Conservation (phyloP, 1,140 invertebrate species). For the Bicyclus anynana region DNA sequence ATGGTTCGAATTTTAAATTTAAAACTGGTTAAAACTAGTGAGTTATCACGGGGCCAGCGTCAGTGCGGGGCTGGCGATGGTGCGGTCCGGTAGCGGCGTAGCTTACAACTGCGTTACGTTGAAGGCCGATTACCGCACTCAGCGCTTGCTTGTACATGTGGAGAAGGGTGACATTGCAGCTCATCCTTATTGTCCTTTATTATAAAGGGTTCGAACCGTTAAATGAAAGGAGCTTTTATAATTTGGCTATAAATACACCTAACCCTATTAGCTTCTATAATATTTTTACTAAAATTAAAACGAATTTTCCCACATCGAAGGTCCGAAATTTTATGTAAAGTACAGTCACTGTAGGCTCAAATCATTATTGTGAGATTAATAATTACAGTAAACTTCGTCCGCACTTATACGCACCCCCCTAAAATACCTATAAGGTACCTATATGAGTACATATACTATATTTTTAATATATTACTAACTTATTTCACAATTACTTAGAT, state of each 20-base stretch:
- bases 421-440: too few species aligned
- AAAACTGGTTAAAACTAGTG: constrained; percentile 33
- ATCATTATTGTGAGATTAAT: too few species aligned
- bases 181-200: constrained; percentile 55
- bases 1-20: constrained; percentile 30
- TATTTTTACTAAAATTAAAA: too few species aligned
- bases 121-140: constrained; percentile 32
- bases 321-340: too few species aligned
- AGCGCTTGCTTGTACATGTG: constrained; percentile 37
- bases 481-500: too few species aligned
- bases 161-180: constrained; percentile 68
- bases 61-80: constrained; percentile 52
- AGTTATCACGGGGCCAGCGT: constrained; percentile 24
- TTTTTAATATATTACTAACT: too few species aligned
- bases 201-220: constrained; percentile 47
- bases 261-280: neutral
- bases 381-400: too few species aligned
- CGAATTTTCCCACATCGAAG: too few species aligned
- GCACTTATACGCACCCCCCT: too few species aligned
- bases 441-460: too few species aligned
- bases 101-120: constrained; percentile 51
- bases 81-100: constrained; percentile 63
- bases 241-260: neutral
- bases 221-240: constrained; percentile 18
- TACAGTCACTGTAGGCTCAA: too few species aligned